Base-by-base conservation (phyloP, 2,888 invertebrate genomes). In the Pollenia amentaria region DNA sequence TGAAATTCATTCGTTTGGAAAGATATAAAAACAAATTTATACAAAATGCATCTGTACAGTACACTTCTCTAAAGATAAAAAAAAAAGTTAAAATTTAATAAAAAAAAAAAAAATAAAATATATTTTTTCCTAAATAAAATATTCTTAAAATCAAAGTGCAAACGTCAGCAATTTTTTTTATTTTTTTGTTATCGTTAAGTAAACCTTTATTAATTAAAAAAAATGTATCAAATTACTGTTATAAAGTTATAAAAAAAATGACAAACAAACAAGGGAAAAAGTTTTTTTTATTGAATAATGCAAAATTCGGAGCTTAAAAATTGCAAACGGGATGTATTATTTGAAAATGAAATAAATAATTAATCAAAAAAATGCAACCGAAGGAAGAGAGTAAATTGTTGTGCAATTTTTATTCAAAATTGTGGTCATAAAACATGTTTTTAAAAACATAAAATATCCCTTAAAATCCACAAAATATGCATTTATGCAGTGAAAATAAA, bases 1-100 rank as follows among this genome's bases (percentile, higher is more conserved):
- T 70, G 67, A 80, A 69, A 80, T 60, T 72, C 72, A 84, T 60
- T 87, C 87, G 65, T 77, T 84, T 76, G 86, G 79, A 87, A 83
- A 87, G 83, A 87, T 84, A 84, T 84, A 53, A 75, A 79, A 79
- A 76, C 55, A 83, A 83, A 76, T 82, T 82, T 62, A 62, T 46
- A 70, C 29, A 81, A 84, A 29, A 69, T 70, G 64, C 77, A 76
- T 55, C 76, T 72, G 38, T 44, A 64, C 7, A 16, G 38, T n/a
- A 48, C n/a, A 40, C 38, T 48, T 10, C 51, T 42, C 51, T 57
- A 16, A 9, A 62, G 9, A 76, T 44, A 53, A 2, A 64, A 62
- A 64, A 38, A 70, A 64, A 10, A 6, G 6, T 6, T 29, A n/a
- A 78, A 84, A 72, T 65, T 72, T 44, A 51, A 57, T 67, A 67